Percentiles rank a stretch among this genome's conserved stretches.
These are phyloP conservation scores for Papilio aristodemus DNA, from an alignment of 1,140 invertebrate species.

Conservation along the genomic window DNA sequence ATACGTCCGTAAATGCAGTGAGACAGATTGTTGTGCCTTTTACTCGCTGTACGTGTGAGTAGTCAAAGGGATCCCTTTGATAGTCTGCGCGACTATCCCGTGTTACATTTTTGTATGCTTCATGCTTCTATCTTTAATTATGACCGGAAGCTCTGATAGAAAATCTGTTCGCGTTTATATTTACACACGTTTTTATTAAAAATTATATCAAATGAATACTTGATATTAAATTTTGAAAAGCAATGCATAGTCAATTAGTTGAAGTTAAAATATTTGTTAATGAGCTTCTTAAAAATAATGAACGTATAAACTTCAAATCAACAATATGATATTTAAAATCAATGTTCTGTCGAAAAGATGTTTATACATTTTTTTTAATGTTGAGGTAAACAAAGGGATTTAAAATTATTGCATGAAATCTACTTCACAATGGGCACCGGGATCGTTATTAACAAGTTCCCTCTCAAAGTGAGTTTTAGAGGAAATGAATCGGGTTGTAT, in stretches of 20 bases:
- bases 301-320: no score
- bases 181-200: not conserved
- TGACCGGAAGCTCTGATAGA: not conserved
- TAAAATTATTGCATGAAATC: constrained; percentile 30
- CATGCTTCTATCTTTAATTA: constrained; percentile 30
- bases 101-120: constrained; percentile 17
- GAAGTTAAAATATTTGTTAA: no score
- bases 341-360: no score
- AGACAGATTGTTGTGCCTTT: constrained; percentile 57
- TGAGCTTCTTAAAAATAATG: no score
- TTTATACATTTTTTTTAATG: constrained; percentile 10
- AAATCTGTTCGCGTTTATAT: not conserved
- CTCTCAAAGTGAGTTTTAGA: constrained; percentile 54
- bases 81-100: constrained; percentile 44
- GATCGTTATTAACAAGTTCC: constrained; percentile 47
- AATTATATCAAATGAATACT: no score
- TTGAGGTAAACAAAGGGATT: constrained; percentile 35
- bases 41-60: constrained; percentile 53
- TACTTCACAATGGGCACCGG: constrained; percentile 31
- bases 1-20: constrained; percentile 56
- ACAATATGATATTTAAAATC: no score
- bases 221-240: no score
- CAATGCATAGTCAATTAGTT: no score
- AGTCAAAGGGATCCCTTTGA: constrained; percentile 64
- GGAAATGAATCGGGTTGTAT: constrained; percentile 65